These are phyloP conservation scores for Drosophila falleni DNA, from an alignment of 2,888 invertebrate genomes.

Conservation along the genomic window DNA sequence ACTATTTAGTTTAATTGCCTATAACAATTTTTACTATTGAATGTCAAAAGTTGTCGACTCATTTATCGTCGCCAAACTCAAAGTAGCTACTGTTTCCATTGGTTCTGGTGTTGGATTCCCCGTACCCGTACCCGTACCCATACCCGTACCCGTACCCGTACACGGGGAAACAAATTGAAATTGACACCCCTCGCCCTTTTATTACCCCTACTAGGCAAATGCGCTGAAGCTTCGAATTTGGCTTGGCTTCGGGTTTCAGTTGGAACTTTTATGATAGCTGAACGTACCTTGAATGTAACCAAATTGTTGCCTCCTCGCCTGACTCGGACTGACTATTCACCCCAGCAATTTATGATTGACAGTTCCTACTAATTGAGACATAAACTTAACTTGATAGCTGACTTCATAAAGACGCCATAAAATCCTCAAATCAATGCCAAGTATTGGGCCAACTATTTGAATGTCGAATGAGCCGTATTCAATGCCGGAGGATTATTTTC, in stretches of 20 bases:
- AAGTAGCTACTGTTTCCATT: constrained; percentile 15
- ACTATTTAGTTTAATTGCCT: constrained; percentile 81
- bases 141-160: too few relatives aligned
- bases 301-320: constrained; percentile 50
- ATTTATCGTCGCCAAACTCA: constrained; percentile 17
- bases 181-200: constrained; percentile 38
- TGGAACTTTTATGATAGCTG: constrained; percentile 48
- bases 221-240: constrained; percentile 22
- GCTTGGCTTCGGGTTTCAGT: constrained; percentile 25
- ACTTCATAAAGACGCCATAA: constrained; percentile 54
- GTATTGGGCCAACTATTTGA: constrained; percentile 23
- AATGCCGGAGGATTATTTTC: constrained; percentile 1
- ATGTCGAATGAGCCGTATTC: constrained; percentile 17
- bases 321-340: constrained; percentile 28
- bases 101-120: constrained; percentile 17
- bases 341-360: constrained; percentile 53
- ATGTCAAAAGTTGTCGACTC: constrained; percentile 46
- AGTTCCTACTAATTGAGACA: constrained; percentile 74
- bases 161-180: constrained; percentile 31
- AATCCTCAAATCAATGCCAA: constrained; percentile 52
- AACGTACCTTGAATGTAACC: constrained; percentile 50
- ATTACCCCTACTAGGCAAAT: constrained; percentile 34
- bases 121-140: constrained; percentile 6
- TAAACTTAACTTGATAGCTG: constrained; percentile 64
- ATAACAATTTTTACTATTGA: constrained; percentile 76